Base-by-base conservation (phyloP, 2,888 invertebrate genomes). In the Strigamia crassipes region DNA sequence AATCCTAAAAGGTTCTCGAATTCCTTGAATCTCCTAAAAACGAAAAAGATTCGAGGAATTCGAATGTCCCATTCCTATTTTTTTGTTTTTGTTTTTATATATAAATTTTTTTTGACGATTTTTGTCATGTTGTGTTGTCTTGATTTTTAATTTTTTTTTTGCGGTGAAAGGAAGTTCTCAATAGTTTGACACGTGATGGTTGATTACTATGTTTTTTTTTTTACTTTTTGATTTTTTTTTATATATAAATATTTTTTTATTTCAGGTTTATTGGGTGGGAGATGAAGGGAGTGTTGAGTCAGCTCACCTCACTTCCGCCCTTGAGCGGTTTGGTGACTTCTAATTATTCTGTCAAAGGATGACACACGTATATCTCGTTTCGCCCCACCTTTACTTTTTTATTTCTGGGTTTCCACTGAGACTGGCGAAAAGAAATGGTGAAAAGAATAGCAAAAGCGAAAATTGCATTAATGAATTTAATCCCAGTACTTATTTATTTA, bases 251-350 rank as follows among this genome's bases (percentile, higher is more conserved):
- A 5, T 5, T 38, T 56, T 56, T 56, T n/a, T 15, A 56, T 56
- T 18, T 56, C 56, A 18, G 56, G 15, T 56, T 56, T 56, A 56
- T 56, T 56, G 18, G 56, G 56, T 56, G 56, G 56, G 56, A 56
- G 56, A 56, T 56, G 56, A 18, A 56, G 56, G 56, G 18, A 56
- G 56, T 56, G 56, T 56, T 56, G 56, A 56, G 56, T 56, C 56
- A 56, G 56, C 56, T 56, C 56, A 56, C 56, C 56, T 56, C 56
- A 56, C 56, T 56, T 56, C 56, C 56, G 56, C 56, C 56, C 56
- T 56, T 56, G 56, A 56, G 56, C 56, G 56, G 56, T 56, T 56
- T 56, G 56, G 56, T 56, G 56, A 56, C 56, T 56, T 56, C 56
- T 56, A 56, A 56, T 56, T 56, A 56, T 56, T 56, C 56, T 56